A percentile compares a stretch with the other conserved stretches of the same genome.
phyloP scores from a whole-genome alignment of 1,140 invertebrate genomes.

The Bombus huntii region DNA sequence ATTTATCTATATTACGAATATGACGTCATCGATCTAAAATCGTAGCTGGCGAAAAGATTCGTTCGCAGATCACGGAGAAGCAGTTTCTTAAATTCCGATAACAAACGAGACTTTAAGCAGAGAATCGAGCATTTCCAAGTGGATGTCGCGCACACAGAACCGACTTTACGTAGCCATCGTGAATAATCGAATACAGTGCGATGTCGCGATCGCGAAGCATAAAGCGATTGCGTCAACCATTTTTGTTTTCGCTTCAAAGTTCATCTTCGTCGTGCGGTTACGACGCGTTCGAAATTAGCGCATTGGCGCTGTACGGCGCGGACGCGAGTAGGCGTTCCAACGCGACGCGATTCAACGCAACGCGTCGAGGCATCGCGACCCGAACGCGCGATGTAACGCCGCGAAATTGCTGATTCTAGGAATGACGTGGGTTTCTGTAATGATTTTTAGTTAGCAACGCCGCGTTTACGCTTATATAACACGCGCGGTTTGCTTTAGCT shows the following conservation, averaged over 20 bases:
- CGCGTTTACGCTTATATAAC: slow-evolving; percentile 17
- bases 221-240: slow-evolving; percentile 24
- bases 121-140: not conserved
- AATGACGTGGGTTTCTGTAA: slow-evolving; percentile 26
- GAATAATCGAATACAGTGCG: not conserved
- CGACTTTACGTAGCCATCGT: not conserved
- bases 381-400: not conserved
- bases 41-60: too few relatives aligned
- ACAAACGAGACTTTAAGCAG: too few relatives aligned
- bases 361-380: not conserved
- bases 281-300: slow-evolving; percentile 43
- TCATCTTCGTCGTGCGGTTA: slow-evolving; percentile 32
- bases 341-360: too few relatives aligned
- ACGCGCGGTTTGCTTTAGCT: not conserved
- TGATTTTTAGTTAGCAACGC: slow-evolving; percentile 31
- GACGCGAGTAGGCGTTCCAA: not conserved
- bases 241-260: slow-evolving; percentile 59
- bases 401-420: slow-evolving; percentile 17
- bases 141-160: not conserved
- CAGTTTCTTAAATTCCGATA: not conserved
- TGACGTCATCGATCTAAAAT: too few relatives aligned
- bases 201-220: not conserved
- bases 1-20: too few relatives aligned
- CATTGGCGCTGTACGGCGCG: not conserved
- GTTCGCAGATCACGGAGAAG: too few relatives aligned